Evolutionary conservation across 2,113 vertebrate genomes (phyloP), one percentile per base, ranked within the genome.

Genomic region (Pterocles gutturalis): DNA sequence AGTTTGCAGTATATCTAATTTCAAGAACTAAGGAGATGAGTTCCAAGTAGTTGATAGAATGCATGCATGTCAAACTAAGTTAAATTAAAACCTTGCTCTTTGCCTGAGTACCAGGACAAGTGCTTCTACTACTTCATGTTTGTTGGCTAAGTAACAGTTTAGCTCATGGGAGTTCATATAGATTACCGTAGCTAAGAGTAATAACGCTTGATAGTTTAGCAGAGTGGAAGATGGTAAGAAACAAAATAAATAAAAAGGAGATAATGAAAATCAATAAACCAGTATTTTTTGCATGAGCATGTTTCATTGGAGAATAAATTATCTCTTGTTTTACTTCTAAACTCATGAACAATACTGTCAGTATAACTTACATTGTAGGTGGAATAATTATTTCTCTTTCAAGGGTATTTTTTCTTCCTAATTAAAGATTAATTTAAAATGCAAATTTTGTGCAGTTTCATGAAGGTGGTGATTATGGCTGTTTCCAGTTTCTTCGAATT

Each of bases 301-400:
- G 11, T 94, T 85, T 85, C 43, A 72, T 64, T 75, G 65, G 29
- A 75, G 72, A 76, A 82, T 70, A 78, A 83, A 62, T 81, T 76
- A 24, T 54, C 36, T 67, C 69, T n/a, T 69, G 6, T 64, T 90
- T 90, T 78, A 57, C 53, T 51, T 70, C 25, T 76, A 41, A 83
- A 70, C 46, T 89, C 25, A 13, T 49, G 65, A 89, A 34, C 33
- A 64, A 10, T 83, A 20, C 54, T 65, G 49, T 64, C 29, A 72
- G 62, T 83, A 22, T 83, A 92, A 80, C 53, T 91, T 90, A 57
- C 1, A 15, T 13, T 46, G 60, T 92, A 84, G 93, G 72, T 84
- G 67, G 48, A 94, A 96, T 89, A 95, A 87, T 91, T 57, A 58
- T 69, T 90, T 90, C n/a, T 90, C 31, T 75, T 90, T 78, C 64